Percentiles rank a stretch among this genome's conserved stretches.
These are phyloP conservation scores for Onychostoma macrolepis DNA, from an alignment of 2,113 vertebrate genomes.

Conservation along the genomic window DNA sequence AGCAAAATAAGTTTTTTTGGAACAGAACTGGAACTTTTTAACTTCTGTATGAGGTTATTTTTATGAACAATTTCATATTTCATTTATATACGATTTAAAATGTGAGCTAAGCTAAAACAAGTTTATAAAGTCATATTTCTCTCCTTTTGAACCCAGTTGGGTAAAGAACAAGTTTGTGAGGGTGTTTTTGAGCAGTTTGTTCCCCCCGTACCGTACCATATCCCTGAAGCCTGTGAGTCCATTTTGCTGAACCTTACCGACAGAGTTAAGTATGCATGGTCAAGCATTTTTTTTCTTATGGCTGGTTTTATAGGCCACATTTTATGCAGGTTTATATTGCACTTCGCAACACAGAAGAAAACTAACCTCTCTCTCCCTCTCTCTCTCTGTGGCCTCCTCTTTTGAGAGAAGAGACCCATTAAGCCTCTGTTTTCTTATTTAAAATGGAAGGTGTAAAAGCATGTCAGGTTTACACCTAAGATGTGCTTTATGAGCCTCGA, in stretches of 20 bases:
- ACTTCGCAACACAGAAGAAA: slow-evolving; percentile 57
- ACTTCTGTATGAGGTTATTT: background rate
- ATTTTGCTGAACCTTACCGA: slow-evolving; percentile 26
- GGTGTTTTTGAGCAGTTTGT: background rate
- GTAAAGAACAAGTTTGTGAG: background rate
- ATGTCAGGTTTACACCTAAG: background rate
- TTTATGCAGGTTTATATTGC: slow-evolving; percentile 56
- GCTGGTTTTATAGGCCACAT: slow-evolving; percentile 43
- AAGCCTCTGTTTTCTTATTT: slow-evolving; percentile 32
- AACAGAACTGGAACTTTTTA: background rate
- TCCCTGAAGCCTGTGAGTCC: slow-evolving; percentile 28
- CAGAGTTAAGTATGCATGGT: slow-evolving; percentile 69
- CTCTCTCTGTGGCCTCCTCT: slow-evolving; percentile 20
- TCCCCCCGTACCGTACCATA: background rate
- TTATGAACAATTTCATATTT: background rate
- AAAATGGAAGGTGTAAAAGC: slow-evolving; percentile 20
- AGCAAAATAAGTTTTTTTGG: background rate
- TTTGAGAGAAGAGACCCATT: slow-evolving; percentile 60
- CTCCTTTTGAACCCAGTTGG: background rate
- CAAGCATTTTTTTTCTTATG: slow-evolving; percentile 60
- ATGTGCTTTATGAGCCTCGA: background rate
- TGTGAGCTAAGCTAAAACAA: background rate
- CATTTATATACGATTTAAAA: background rate
- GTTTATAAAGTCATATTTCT: slow-evolving; percentile 2
- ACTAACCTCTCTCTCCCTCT: slow-evolving; percentile 20